Base-by-base conservation (phyloP, 2,113 vertebrate species). In the Sapajus apella region DNA sequence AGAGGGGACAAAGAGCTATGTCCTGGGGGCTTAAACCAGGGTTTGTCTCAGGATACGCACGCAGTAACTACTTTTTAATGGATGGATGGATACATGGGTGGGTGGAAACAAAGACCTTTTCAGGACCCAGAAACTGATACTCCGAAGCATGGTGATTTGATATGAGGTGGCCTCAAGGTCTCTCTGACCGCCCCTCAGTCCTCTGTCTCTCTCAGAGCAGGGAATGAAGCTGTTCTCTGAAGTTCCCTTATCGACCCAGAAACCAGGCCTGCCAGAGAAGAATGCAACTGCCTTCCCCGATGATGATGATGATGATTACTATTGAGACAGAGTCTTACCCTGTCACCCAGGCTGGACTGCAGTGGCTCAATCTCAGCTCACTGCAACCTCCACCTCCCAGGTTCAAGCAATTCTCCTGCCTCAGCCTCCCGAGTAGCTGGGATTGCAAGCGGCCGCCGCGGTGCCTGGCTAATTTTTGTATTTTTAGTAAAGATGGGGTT, bases 1-100 rank as follows among this genome's bases (percentile, higher is more conserved):
- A 0, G n/a, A 0, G 2, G 89, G n/a, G 61, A 40, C 40, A 6
- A 64, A 81, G 75, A 82, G 50, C 50, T 9, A 0, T 0, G 6
- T 75, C 52, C 45, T 43, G 52, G 56, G 72, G 18, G 50, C 70
- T 76, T 21, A 14, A n/a, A 52, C 84, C 37, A 2, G 85, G 12
- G 6, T 30, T 6, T 7, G 40, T 77, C 72, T 55, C 56, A 14
- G 35, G 58, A 13, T 2, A 12, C 0, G 20, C 40, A 4, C 47
- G 18, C 27, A 0, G 43, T 13, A 20, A 20, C 17, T 58, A 82
- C 76, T 93, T 92, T 47, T 45, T 82, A 37, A 43, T 16, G 6
- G 18, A 18, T 72, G 27, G 55, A 30, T 18, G 35, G 21, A 55
- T 30, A 2, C 72, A 5, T 47, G 55, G 40, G 8, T 45, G 55